These are phyloP conservation scores for Gallinago solitaria DNA, from an alignment of 2,797 vertebrate genomes.

Conservation along the genomic window DNA sequence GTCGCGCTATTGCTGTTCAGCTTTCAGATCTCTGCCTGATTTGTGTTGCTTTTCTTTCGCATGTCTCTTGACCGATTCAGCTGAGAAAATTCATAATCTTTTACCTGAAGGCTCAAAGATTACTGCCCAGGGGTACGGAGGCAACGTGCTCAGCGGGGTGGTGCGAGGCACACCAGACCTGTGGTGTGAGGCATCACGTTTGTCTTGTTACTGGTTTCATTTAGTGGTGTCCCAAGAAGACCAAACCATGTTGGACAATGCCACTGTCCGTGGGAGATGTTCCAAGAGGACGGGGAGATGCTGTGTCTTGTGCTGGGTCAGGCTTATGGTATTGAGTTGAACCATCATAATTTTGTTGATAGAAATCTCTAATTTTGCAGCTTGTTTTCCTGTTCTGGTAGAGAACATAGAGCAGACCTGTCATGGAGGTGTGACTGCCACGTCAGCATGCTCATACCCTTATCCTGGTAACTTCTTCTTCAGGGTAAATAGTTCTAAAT, in stretches of 20 bases:
- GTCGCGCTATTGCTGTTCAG: not conserved
- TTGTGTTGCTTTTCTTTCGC: not conserved
- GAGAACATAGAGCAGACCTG: not conserved
- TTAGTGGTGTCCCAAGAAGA: not conserved
- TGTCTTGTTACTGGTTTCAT: not conserved
- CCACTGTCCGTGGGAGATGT: not conserved
- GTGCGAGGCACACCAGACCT: rapidly evolving
- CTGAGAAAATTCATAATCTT: not conserved
- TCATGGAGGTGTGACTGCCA: not conserved
- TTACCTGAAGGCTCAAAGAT: not conserved
- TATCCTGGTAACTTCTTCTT: not conserved
- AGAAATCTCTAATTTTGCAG: not conserved
- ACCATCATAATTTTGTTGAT: not conserved
- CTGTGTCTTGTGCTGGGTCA: not conserved
- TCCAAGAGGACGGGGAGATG: not conserved
- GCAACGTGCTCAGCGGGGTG: not conserved
- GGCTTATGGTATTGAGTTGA: not conserved
- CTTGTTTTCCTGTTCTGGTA: not conserved
- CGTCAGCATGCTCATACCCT: not conserved
- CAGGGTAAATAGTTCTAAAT: not conserved
- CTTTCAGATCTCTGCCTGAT: not conserved
- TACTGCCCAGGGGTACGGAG: not conserved
- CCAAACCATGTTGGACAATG: not conserved
- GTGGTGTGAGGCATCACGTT: rapidly evolving
- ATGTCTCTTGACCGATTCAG: not conserved